These are phyloP conservation scores for Diceros bicornis DNA, from an alignment of 2,797 vertebrate genomes.

Conservation along the genomic window DNA sequence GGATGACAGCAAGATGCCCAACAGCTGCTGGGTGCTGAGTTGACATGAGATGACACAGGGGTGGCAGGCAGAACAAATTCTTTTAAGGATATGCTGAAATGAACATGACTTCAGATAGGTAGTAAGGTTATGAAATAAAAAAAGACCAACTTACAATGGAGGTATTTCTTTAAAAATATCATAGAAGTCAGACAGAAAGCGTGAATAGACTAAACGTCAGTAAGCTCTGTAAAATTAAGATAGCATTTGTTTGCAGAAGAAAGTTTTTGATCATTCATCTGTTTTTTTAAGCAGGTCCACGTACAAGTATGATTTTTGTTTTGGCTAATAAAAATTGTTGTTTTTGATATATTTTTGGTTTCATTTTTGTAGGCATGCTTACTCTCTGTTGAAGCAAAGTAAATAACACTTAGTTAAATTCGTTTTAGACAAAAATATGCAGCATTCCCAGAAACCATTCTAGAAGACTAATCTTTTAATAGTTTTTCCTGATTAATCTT, in stretches of 20 bases:
- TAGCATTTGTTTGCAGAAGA: neutral
- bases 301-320: neutral
- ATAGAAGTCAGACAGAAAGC: neutral
- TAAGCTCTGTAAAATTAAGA: neutral
- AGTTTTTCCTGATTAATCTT: slow-evolving; percentile 80
- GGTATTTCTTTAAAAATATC: neutral
- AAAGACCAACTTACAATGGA: neutral
- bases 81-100: slow-evolving; percentile 41
- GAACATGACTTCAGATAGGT: slow-evolving; percentile 1
- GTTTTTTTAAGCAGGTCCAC: neutral
- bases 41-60: slow-evolving; percentile 31
- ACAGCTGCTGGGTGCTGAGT: slow-evolving; percentile 24
- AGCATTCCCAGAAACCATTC: slow-evolving; percentile 61
- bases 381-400: neutral
- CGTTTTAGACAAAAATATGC: slow-evolving; percentile 37
- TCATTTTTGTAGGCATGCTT: neutral
- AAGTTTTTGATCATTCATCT: neutral
- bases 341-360: neutral
- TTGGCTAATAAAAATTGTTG: neutral
- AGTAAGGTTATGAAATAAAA: neutral
- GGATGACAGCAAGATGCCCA: slow-evolving; percentile 62
- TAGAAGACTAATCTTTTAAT: slow-evolving; percentile 59
- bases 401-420: neutral
- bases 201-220: neutral
- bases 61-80: slow-evolving; percentile 11